phyloP scores from a whole-genome alignment of 2,797 vertebrate species.

The Artibeus lituratus region DNA sequence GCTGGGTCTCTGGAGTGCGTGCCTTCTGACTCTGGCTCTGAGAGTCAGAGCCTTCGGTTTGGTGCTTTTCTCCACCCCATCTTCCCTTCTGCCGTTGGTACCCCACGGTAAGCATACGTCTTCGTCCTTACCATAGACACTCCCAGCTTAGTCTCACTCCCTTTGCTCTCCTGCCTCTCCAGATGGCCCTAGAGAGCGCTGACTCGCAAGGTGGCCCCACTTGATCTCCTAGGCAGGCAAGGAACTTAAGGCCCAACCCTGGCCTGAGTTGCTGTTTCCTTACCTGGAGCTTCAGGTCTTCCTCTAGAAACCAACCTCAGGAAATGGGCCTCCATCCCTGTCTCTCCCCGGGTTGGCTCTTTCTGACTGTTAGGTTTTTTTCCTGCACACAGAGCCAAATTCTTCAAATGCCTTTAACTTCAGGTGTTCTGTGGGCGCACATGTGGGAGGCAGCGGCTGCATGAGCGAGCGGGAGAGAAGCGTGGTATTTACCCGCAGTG shows the following conservation, averaged over 20 bases:
- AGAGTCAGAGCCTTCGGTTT: neutral
- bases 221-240: neutral
- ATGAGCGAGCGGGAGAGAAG: neutral
- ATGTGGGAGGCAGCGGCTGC: neutral
- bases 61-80: neutral
- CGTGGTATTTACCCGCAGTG: neutral
- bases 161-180: neutral
- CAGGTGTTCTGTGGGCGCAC: neutral
- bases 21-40: neutral
- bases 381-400: neutral
- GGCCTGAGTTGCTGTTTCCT: neutral
- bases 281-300: neutral
- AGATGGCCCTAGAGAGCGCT: neutral
- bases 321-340: neutral
- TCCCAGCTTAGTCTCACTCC: neutral
- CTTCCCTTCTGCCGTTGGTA: neutral
- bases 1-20: rapidly evolving
- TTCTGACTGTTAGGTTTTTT: neutral
- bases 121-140: neutral
- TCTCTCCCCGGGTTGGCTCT: neutral
- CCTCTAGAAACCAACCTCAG: neutral
- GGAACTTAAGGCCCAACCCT: neutral
- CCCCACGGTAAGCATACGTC: neutral
- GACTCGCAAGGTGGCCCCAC: neutral
- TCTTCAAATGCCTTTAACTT: neutral